Evolutionary conservation across 2,113 vertebrate genomes (phyloP), one percentile per base, ranked within the genome.

Genomic region (Marmota flaviventris): DNA sequence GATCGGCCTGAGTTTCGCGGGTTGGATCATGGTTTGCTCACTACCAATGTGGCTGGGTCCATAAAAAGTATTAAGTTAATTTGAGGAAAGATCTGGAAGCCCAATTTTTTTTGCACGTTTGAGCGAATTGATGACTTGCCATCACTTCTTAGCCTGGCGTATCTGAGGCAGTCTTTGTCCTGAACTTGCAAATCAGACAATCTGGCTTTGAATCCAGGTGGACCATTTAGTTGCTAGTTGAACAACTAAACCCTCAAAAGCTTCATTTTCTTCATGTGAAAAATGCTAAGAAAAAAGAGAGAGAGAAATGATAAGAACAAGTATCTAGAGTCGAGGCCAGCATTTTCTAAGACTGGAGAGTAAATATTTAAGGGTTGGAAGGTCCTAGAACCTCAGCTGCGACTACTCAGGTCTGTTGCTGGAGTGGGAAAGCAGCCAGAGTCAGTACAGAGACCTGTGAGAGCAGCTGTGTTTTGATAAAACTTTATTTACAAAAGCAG

Each of bases 401-500:
- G 11, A 16, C 16, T 29, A 1, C 20, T 89, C 65, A 27, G 4
- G 25, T 45, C 17, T 27, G 24, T 42, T 20, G 0, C 0, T 42
- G 56, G 81, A 32, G 37, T 63, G 13, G 0, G 14, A 45, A 67
- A 61, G 27, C 25, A 25, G 85, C 79, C 48, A 42, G 81, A 61
- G 75, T 53, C 8, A 32, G 51, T 27, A 13, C 16, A 34, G 25
- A 24, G 63, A 8, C 24, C 24, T 39, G 53, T 58, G 58, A 8
- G 27, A 0, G 2, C 6, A 24, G 7, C 78, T 20, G 63, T 51
- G 51, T 77, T 48, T 61, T 69, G 72, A 85, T 67, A 95, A 95
- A 89, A 82, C 75, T 93, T 91, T 82, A 72, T 93, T 92, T 81
- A 51, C 9, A 82, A 91, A 88, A 86, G 20, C 11, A 29, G 32